Evolutionary conservation across 2,797 vertebrate species (phyloP), one percentile per base, ranked within the genome.

Genomic region (Tiaroga cobitis): DNA sequence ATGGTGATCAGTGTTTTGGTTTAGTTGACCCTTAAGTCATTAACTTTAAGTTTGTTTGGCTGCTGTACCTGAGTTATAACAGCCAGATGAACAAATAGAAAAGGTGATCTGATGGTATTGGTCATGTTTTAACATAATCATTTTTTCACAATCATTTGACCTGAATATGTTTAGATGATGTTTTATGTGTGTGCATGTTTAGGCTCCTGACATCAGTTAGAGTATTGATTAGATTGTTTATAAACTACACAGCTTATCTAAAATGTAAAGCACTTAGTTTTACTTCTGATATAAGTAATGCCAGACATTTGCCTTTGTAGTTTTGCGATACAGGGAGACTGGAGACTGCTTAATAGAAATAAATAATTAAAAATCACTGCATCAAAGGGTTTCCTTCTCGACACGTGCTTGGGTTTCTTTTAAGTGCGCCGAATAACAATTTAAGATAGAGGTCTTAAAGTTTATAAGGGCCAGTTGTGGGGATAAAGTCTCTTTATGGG

Each of bases 241-340:
- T 68, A 68, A 72, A 54, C 72, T 26, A 39, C 43, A n/a, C n/a
- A 49, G 54, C 34, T 61, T 79, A 79, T 79, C 34, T 56, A 18
- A 69, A 16, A 69, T 69, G 26, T 70, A 79, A 84, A 79, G 82
- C 82, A 84, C 75, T 79, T 79, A 43, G 75, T n/a, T 79, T 79
- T 69, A 69, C 37, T n/a, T 78, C 61, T 54, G 18, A 69, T 26
- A 43, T 46, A 69, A 61, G 75, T 11, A 32, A 77, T 8, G 61
- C 16, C 49, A 84, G 74, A 84, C 74, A 54, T 65, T 51, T 54
- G 74, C 77, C n/a, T 84, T 15, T 78, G 11, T 68, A 78, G 74
- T 68, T 77, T 59, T 78, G 34, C 13, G 21, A 80, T 34, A 4
- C 37, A 51, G 72, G 11, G 29, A 84, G 39, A 84, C 75, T 46